Percentiles rank a stretch among this genome's conserved stretches.
Conservation (phyloP, 2,888 invertebrate species). For the Sussaba pulchella region DNA sequence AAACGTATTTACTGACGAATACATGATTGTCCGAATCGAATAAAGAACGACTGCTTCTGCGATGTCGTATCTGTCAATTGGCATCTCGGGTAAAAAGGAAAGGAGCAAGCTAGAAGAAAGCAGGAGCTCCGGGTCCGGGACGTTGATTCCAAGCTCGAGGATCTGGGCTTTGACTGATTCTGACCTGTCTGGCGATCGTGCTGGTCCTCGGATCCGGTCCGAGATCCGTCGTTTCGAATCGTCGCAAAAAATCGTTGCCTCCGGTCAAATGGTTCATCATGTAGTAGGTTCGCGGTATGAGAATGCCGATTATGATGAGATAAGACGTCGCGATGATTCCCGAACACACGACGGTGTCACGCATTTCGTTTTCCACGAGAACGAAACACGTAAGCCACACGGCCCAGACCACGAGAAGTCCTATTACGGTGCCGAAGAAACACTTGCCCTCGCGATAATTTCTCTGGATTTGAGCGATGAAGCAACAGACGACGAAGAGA, state of each 20-base stretch:
- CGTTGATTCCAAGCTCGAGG: constrained; percentile 66
- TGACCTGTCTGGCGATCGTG: constrained; percentile 77
- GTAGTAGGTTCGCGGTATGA: constrained; percentile 89
- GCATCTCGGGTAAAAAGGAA: too few relatives aligned
- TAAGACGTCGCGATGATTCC: constrained; percentile 88
- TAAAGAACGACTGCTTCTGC: too few relatives aligned
- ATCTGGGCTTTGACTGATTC: constrained; percentile 62
- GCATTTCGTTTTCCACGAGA: constrained; percentile 85
- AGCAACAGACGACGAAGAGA: constrained; percentile 86
- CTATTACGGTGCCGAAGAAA: constrained; percentile 85
- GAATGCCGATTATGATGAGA: constrained; percentile 87
- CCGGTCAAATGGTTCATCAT: constrained; percentile 88
- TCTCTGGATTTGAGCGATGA: constrained; percentile 87
- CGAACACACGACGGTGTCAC: constrained; percentile 87
- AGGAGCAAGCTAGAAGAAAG: constrained; percentile 64
- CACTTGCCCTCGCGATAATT: constrained; percentile 89
- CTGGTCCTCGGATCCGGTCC: constrained; percentile 77
- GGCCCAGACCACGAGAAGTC: constrained; percentile 83
- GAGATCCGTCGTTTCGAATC: constrained; percentile 75
- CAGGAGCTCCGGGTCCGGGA: constrained; percentile 62
- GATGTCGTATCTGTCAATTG: too few relatives aligned
- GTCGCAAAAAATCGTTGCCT: constrained; percentile 83
- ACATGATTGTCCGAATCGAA: too few relatives aligned
- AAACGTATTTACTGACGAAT: too few relatives aligned
- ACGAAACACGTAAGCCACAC: constrained; percentile 88